These are phyloP conservation scores for Camelus dromedarius DNA, from an alignment of 2,113 vertebrate genomes.

Conservation along the genomic window DNA sequence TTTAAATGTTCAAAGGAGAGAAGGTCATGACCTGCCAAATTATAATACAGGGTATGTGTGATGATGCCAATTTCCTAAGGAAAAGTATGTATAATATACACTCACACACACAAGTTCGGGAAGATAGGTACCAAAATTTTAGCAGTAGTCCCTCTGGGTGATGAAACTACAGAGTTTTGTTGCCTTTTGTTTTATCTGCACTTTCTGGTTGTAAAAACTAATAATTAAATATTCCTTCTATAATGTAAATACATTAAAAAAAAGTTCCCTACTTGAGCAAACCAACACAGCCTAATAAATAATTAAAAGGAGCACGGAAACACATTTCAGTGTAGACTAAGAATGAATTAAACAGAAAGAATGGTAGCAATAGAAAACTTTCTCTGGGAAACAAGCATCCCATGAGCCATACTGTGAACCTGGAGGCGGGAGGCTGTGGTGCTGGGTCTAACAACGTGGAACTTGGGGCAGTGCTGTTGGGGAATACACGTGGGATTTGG, in stretches of 20 bases:
- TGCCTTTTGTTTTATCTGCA: background rate
- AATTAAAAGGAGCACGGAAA: conserved; percentile 26
- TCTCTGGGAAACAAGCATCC: background rate
- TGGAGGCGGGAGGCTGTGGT: background rate
- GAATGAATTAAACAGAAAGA: background rate
- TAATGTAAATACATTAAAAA: background rate
- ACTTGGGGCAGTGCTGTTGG: background rate
- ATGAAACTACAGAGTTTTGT: background rate
- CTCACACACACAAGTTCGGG: background rate
- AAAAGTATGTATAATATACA: background rate
- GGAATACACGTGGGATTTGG: background rate
- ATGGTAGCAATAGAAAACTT: background rate
- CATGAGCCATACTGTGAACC: background rate
- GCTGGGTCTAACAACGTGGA: fast-evolving
- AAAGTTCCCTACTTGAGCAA: conserved; percentile 34
- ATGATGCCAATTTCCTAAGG: background rate
- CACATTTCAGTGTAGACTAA: background rate
- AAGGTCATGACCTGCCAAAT: background rate
- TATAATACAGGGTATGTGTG: background rate
- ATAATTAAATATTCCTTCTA: background rate
- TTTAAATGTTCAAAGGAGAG: conserved; percentile 35
- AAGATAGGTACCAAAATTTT: background rate
- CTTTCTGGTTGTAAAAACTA: background rate
- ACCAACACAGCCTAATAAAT: background rate
- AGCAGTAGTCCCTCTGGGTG: background rate